Evolutionary conservation across 37 sponge, comb jelly and placozoan species (phyloP).

Genomic region (Eunapius fragilis): DNA sequence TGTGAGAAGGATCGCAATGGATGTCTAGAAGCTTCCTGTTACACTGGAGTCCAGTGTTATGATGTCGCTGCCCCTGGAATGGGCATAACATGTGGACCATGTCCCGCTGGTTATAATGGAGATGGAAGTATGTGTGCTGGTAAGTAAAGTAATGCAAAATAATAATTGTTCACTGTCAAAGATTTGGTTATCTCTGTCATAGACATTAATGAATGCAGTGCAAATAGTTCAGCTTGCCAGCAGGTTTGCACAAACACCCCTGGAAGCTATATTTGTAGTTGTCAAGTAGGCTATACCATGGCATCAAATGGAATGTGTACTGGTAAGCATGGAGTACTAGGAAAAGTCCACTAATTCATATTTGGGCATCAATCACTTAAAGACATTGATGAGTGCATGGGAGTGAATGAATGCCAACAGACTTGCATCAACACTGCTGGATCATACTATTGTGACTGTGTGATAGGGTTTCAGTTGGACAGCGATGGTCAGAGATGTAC

Average conservation of each 20-base stretch:
- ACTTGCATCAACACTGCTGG: conserved; percentile 8
- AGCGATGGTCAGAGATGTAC: not conserved
- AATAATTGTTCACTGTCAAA: not conserved
- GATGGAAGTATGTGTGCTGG: not conserved
- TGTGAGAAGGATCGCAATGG: not conserved
- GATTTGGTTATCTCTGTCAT: not conserved
- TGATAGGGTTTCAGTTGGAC: not conserved
- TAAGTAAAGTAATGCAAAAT: not conserved
- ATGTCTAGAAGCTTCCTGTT: conserved; percentile 1
- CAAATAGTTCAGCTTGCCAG: not conserved
- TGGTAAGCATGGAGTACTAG: not conserved
- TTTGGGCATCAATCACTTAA: not conserved
- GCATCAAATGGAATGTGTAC: not conserved
- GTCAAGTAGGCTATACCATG: not conserved
- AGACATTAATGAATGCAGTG: not conserved
- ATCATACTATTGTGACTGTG: not conserved
- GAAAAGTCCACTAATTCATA: not conserved
- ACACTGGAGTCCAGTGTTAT: conserved; percentile 5
- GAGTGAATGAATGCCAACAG: conserved; percentile 10
- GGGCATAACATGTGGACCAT: conserved; percentile 1
- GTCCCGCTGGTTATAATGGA: conserved; percentile 2
- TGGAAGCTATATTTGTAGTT: not conserved
- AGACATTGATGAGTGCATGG: conserved; percentile 12
- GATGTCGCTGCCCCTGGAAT: conserved; percentile 1
- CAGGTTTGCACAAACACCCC: conserved; percentile 1